Conservation (phyloP, 2,888 invertebrate genomes). For the Thereva nobilitata region DNA sequence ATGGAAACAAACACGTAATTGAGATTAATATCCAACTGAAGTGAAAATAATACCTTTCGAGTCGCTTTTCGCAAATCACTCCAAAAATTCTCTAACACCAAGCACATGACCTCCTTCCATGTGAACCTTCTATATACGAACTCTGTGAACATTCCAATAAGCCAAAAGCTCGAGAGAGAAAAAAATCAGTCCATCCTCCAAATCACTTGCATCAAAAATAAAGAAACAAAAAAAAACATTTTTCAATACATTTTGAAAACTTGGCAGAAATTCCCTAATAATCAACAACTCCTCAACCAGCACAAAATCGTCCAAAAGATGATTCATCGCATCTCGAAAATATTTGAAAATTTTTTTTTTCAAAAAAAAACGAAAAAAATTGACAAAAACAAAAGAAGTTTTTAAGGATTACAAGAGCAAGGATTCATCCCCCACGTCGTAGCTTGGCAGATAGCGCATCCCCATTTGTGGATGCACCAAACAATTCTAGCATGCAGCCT, state of each 20-base stretch:
- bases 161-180: too few relatives aligned
- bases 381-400: conserved; percentile 12
- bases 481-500: conserved; percentile 32
- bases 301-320: conserved; percentile 6
- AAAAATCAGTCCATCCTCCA: too few relatives aligned
- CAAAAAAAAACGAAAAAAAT: not conserved
- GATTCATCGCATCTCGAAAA: conserved; percentile 20
- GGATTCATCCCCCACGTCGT: conserved; percentile 24
- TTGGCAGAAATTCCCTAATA: conserved; percentile 15
- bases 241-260: conserved; percentile 14
- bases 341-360: too few relatives aligned
- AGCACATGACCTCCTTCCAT: too few relatives aligned
- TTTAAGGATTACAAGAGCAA: conserved; percentile 22
- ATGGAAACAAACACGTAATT: too few relatives aligned
- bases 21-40: too few relatives aligned
- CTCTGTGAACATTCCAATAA: too few relatives aligned
- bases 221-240: not conserved
- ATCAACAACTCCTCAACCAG: conserved; percentile 27
- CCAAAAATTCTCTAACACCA: too few relatives aligned
- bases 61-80: too few relatives aligned
- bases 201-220: too few relatives aligned
- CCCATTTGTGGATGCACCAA: conserved; percentile 31
- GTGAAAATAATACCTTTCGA: too few relatives aligned
- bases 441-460: conserved; percentile 1
- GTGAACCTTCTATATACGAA: too few relatives aligned